Evolutionary conservation across 2,888 invertebrate species (phyloP).

Genomic region (Strigamia maritima): DNA sequence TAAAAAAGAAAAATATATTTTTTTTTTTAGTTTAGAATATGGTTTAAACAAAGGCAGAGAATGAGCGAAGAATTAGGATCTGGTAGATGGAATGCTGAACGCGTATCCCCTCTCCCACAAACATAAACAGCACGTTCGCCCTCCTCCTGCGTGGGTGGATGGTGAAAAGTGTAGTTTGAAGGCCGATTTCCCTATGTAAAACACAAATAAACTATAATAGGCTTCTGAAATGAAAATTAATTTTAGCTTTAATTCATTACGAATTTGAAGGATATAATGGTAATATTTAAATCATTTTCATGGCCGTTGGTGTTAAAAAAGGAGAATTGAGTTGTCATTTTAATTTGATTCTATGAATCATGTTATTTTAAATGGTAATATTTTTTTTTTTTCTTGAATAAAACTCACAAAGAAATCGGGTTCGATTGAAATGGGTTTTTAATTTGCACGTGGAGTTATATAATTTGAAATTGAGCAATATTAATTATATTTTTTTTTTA

Average conservation of each 20-base stretch:
- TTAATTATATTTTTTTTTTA: not conserved
- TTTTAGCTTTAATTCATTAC: not conserved
- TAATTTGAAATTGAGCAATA: not conserved
- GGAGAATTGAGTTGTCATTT: not conserved
- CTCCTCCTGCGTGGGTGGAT: conserved; percentile 14
- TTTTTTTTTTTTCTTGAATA: not conserved
- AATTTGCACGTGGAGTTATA: conserved; percentile 12
- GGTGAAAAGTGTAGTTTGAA: conserved; percentile 13
- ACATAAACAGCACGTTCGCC: conserved; percentile 1
- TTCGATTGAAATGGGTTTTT: not conserved
- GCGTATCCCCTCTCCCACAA: not conserved
- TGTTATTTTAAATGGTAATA: not conserved
- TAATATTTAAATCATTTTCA: conserved; percentile 1
- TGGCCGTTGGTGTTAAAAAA: not conserved
- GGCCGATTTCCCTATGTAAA: not conserved
- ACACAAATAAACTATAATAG: conserved; percentile 2
- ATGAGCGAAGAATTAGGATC: not conserved
- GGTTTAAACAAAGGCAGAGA: not conserved
- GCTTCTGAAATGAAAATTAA: not conserved
- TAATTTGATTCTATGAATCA: not conserved
- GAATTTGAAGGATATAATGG: not conserved
- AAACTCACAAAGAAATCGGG: not conserved
- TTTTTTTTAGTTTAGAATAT: not conserved
- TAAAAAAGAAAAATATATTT: not conserved
- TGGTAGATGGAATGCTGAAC: not conserved